Evolutionary conservation across 1,140 invertebrate genomes (phyloP).

Genomic region (Anastatus disparis): DNA sequence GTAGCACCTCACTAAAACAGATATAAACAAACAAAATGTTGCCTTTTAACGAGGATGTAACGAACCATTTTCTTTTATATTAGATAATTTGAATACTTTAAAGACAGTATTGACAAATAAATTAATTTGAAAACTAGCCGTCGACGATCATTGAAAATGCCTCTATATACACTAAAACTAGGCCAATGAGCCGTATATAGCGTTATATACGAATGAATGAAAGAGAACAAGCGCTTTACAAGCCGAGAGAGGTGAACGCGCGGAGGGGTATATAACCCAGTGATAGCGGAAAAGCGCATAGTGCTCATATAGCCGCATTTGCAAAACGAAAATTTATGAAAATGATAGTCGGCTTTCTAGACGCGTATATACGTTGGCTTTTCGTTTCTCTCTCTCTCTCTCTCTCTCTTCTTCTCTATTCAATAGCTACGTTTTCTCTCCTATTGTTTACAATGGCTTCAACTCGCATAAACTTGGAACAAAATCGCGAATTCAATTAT

Average conservation of each 20-base stretch:
- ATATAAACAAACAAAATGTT: too few relatives aligned
- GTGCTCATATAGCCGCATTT: background rate
- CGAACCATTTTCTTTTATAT: too few relatives aligned
- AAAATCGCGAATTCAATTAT: constrained; percentile 2
- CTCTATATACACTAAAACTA: background rate
- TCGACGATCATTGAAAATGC: background rate
- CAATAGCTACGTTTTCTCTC: too few relatives aligned
- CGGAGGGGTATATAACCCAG: too few relatives aligned
- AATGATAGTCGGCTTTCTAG: constrained; percentile 1
- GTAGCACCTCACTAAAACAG: too few relatives aligned
- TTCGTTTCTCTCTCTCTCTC: too few relatives aligned
- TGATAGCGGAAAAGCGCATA: constrained; percentile 14
- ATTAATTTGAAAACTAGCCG: constrained; percentile 2
- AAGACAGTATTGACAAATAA: constrained; percentile 25
- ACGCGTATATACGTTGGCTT: too few relatives aligned
- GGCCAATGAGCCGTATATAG: constrained; percentile 10
- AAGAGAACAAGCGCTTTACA: background rate
- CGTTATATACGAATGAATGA: background rate
- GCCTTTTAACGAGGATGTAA: too few relatives aligned
- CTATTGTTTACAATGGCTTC: too few relatives aligned
- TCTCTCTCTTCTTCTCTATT: too few relatives aligned
- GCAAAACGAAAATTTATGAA: constrained; percentile 31
- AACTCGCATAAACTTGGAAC: constrained; percentile 7
- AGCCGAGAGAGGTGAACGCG: too few relatives aligned
- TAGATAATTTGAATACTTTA: too few relatives aligned